phyloP scores from a whole-genome alignment of 2,888 invertebrate species.

The Syrista parreyssii region DNA sequence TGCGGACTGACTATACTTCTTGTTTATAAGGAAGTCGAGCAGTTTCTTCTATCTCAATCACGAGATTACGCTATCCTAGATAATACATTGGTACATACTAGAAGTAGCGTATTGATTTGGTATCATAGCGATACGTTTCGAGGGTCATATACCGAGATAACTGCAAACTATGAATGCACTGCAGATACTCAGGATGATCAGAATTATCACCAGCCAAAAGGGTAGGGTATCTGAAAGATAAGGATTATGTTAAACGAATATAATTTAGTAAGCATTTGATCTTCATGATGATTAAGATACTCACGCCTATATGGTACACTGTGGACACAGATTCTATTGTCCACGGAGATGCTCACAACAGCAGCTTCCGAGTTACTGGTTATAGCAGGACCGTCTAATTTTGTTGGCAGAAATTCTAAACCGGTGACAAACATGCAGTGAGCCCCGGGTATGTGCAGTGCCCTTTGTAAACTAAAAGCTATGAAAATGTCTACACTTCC shows the following conservation, averaged over 20 bases:
- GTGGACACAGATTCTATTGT: conserved; percentile 92
- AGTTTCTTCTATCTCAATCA: neutral
- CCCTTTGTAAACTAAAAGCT: conserved; percentile 91
- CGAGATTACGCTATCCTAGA: neutral
- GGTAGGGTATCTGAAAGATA: conserved; percentile 80
- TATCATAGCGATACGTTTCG: conserved; percentile 20
- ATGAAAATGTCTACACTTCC: conserved; percentile 92
- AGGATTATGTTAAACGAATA: conserved; percentile 5
- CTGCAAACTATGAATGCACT: conserved; percentile 86
- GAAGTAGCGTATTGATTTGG: neutral
- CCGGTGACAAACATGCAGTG: conserved; percentile 99
- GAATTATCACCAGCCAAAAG: conserved; percentile 81
- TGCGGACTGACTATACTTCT: neutral
- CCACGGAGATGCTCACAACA: conserved; percentile 94
- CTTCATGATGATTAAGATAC: conserved; percentile 52
- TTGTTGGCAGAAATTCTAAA: conserved; percentile 87
- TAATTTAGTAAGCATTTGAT: neutral
- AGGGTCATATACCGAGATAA: conserved; percentile 77
- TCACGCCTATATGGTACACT: conserved; percentile 84
- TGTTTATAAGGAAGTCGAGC: neutral
- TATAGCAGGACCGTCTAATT: conserved; percentile 77
- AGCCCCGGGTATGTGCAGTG: conserved; percentile 84
- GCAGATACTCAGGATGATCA: conserved; percentile 81
- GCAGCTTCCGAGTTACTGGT: conserved; percentile 85
- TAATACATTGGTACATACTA: neutral